Evolutionary conservation across 2,113 vertebrate genomes (phyloP).

Genomic region (Myrmecophaga tridactyla): DNA sequence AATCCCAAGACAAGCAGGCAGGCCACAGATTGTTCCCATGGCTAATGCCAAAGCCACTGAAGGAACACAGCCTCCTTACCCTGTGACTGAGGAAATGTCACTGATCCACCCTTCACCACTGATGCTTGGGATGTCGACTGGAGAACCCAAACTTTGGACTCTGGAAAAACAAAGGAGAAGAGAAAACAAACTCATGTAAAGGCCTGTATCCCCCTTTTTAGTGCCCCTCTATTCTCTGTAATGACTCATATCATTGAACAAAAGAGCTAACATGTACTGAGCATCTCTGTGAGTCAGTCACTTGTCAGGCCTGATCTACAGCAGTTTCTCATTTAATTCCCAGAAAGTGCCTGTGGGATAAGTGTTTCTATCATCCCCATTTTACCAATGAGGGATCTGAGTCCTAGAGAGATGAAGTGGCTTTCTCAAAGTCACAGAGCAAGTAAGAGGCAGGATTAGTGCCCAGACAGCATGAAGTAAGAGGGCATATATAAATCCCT

Average conservation of each 20-base stretch:
- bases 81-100: background rate
- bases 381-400: background rate
- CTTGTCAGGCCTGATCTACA: background rate
- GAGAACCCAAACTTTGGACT: background rate
- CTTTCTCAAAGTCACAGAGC: background rate
- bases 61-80: background rate
- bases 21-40: background rate
- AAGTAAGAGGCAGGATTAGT: background rate
- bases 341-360: background rate
- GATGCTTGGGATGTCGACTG: background rate
- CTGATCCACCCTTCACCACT: fast-evolving
- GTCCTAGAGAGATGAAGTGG: background rate
- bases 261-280: background rate
- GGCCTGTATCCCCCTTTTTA: background rate
- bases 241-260: background rate
- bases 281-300: background rate
- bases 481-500: background rate
- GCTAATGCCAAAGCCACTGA: background rate
- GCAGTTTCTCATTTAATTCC: background rate
- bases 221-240: background rate
- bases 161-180: background rate
- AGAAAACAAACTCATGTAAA: background rate
- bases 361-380: background rate
- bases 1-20: background rate
- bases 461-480: background rate